A percentile compares a stretch with the other conserved stretches of the same genome.
Evolutionary conservation across 2,113 vertebrate genomes (phyloP).

Genomic region (Ammodytes marinus): DNA sequence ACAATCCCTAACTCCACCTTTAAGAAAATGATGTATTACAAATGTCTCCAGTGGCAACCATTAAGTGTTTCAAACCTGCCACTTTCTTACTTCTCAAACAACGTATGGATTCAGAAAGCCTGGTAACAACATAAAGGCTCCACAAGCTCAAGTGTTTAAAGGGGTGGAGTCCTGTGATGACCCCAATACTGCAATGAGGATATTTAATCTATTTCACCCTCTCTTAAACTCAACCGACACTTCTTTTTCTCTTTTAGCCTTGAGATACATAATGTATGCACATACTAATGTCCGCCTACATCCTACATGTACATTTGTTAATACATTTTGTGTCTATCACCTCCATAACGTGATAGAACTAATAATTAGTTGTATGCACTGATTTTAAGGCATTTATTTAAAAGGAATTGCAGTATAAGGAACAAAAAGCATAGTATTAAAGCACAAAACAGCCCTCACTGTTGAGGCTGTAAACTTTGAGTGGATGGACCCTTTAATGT

Average conservation of each 20-base stretch:
- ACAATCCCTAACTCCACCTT: too few relatives aligned
- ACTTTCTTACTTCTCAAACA: background rate
- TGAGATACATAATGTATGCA: too few relatives aligned
- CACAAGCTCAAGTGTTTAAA: background rate
- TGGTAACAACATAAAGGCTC: background rate
- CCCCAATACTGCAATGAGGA: background rate
- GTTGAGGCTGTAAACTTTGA: constrained; percentile 8
- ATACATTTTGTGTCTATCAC: background rate
- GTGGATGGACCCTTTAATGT: constrained; percentile 42
- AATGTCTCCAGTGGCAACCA: background rate
- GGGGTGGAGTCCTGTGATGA: background rate
- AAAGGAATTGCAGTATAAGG: background rate
- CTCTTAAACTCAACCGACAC: background rate
- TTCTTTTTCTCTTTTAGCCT: background rate
- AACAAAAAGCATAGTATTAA: background rate
- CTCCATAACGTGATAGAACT: background rate
- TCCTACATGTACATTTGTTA: background rate
- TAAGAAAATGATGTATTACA: too few relatives aligned
- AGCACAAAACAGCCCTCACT: background rate
- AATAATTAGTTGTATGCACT: background rate
- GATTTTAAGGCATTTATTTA: background rate
- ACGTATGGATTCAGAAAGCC: background rate
- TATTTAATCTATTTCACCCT: background rate
- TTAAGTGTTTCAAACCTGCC: background rate
- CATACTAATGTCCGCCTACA: too few relatives aligned